Evolutionary conservation across 2,113 vertebrate species (phyloP).

Genomic region (Actenoides lindsayi): DNA sequence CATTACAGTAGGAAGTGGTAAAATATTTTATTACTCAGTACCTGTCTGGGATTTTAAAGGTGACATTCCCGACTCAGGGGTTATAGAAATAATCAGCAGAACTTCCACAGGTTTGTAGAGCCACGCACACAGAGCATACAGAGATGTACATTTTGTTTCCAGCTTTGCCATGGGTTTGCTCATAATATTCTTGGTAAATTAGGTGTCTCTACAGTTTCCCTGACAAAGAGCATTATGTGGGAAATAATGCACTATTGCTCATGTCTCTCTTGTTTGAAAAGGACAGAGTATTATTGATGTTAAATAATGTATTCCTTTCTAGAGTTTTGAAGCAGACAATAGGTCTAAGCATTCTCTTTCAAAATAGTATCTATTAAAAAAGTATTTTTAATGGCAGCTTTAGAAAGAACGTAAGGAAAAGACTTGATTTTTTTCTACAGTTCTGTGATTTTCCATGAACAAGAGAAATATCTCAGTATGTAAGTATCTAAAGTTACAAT

Average conservation of each 20-base stretch:
- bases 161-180: not conserved
- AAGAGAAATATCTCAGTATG: not conserved
- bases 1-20: not conserved
- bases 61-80: not conserved
- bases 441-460: not conserved
- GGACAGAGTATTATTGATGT: not conserved
- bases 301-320: not conserved
- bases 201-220: not conserved
- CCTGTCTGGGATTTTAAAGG: not conserved
- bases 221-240: not conserved
- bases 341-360: not conserved
- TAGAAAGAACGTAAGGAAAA: not conserved
- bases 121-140: fast-evolving
- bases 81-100: not conserved
- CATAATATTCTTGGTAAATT: not conserved
- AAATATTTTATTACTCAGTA: not conserved
- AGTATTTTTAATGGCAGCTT: not conserved
- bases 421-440: not conserved
- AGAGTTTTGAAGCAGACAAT: not conserved
- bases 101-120: not conserved
- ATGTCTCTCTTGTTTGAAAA: not conserved
- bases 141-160: not conserved
- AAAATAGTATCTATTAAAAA: not conserved
- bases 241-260: not conserved
- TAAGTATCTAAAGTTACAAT: not conserved